A percentile compares a stretch with the other conserved stretches of the same genome.
These are phyloP conservation scores for Ametastegia equiseti DNA, from an alignment of 2,888 invertebrate genomes.

Conservation along the genomic window DNA sequence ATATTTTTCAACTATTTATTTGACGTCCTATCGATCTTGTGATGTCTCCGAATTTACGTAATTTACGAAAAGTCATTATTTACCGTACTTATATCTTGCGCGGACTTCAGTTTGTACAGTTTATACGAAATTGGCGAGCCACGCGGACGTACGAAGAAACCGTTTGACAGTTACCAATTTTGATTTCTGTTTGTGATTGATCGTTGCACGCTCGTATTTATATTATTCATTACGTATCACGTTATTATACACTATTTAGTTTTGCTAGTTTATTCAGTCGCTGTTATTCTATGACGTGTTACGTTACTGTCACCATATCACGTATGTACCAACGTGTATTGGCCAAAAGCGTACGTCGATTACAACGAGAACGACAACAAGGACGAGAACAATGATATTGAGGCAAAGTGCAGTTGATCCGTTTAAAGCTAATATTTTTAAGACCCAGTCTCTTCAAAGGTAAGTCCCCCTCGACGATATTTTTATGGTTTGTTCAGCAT, in stretches of 20 bases:
- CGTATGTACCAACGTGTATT: neutral
- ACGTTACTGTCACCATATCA: neutral
- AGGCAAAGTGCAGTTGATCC: neutral
- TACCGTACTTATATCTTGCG: neutral
- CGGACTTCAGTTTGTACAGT: neutral
- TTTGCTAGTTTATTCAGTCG: neutral
- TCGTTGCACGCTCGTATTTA: neutral
- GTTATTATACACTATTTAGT: constrained; percentile 18
- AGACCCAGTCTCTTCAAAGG: neutral
- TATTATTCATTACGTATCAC: neutral
- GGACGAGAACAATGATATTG: neutral
- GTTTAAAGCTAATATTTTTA: neutral
- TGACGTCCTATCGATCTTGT: neutral
- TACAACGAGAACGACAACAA: neutral
- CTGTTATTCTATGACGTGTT: neutral
- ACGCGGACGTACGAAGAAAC: too few species aligned
- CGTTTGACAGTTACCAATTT: too few species aligned
- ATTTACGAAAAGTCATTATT: neutral
- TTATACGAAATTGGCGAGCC: neutral
- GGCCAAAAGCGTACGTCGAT: neutral
- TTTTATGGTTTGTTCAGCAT: neutral
- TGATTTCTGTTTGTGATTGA: too few species aligned
- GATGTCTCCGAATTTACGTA: neutral
- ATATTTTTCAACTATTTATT: constrained; percentile 1
- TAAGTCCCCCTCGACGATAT: neutral